A percentile compares a stretch with the other conserved stretches of the same genome.
Conservation (phyloP, 1,140 invertebrate genomes). For the Drepana arcuata region DNA sequence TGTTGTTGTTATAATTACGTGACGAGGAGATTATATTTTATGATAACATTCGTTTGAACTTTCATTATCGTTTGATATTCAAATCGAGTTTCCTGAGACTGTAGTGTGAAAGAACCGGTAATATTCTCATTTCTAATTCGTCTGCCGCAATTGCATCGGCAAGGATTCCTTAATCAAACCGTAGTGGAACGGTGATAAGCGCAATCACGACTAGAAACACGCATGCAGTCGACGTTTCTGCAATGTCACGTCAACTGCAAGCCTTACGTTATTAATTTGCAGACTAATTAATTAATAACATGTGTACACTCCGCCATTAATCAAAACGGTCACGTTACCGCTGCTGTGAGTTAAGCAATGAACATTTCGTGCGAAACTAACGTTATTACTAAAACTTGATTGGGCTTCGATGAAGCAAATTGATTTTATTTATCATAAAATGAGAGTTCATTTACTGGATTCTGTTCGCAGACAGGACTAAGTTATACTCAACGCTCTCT, state of each 20-base stretch:
- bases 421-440: constrained; percentile 12
- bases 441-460: constrained; percentile 12
- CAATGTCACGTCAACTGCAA: constrained; percentile 50
- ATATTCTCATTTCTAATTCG: too few relatives aligned
- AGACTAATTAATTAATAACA: constrained; percentile 61
- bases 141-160: too few relatives aligned
- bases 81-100: too few relatives aligned
- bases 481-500: too few relatives aligned
- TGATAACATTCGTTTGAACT: too few relatives aligned
- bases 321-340: constrained; percentile 32
- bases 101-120: too few relatives aligned
- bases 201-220: constrained; percentile 18
- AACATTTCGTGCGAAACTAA: neutral
- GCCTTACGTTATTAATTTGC: constrained; percentile 55
- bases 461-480: too few relatives aligned
- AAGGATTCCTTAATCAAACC: constrained; percentile 59
- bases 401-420: constrained; percentile 10
- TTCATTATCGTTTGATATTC: too few relatives aligned
- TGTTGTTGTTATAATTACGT: too few relatives aligned
- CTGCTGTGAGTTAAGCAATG: constrained; percentile 13
- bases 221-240: constrained; percentile 21
- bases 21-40: too few relatives aligned
- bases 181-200: constrained; percentile 25
- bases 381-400: constrained; percentile 6
- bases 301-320: constrained; percentile 45